phyloP scores from a whole-genome alignment of 2,888 invertebrate species.

The Archips xylosteana region DNA sequence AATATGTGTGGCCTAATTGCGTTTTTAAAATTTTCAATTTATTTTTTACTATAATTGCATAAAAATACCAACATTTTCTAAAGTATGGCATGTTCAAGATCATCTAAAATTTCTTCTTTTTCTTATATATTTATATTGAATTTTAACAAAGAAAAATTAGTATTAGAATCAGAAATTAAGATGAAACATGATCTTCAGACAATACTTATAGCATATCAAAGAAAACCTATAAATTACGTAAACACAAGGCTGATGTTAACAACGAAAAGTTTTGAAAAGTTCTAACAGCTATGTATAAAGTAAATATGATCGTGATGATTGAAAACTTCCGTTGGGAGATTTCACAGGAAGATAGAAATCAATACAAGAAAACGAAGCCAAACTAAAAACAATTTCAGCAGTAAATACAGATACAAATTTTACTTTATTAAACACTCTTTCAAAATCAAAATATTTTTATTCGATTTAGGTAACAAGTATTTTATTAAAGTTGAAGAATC shows the following conservation, averaged over 20 bases:
- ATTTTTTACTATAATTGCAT: too few relatives aligned
- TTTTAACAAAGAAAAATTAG: background rate
- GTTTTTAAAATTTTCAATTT: too few relatives aligned
- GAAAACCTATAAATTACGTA: background rate
- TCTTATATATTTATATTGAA: too few relatives aligned
- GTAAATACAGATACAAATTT: too few relatives aligned
- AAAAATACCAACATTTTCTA: too few relatives aligned
- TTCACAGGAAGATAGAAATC: background rate
- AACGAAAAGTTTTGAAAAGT: background rate
- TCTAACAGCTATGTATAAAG: background rate
- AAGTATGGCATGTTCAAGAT: too few relatives aligned
- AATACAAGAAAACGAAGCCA: background rate
- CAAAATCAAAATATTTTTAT: too few relatives aligned
- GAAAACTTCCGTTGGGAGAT: background rate
- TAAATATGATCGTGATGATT: background rate
- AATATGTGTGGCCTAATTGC: too few relatives aligned
- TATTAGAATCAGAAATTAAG: background rate
- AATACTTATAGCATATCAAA: background rate
- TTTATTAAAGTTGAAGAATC: too few relatives aligned
- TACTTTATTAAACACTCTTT: too few relatives aligned
- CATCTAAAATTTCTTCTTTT: too few relatives aligned
- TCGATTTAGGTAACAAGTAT: too few relatives aligned
- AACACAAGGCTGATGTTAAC: background rate
- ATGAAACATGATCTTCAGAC: background rate
- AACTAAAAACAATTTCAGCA: background rate